These are phyloP conservation scores for Vannuccia rotundouncinata DNA, from an alignment of 2,888 invertebrate species.

Conservation along the genomic window DNA sequence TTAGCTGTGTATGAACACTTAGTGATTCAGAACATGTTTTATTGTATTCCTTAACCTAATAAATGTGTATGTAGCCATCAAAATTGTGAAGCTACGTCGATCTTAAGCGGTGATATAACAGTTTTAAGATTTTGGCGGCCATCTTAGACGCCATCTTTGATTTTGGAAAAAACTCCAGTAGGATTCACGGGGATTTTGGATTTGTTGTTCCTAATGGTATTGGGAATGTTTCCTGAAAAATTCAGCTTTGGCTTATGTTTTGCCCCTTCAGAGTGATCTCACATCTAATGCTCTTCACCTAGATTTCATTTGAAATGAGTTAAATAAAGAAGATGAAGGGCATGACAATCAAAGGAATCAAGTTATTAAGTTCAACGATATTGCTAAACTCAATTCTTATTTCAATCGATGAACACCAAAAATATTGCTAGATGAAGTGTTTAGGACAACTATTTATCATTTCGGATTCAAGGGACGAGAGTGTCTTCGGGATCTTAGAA, in stretches of 20 bases:
- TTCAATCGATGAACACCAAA: no score
- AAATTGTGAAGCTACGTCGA: slow-evolving; percentile 26
- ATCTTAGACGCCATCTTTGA: slow-evolving; percentile 24
- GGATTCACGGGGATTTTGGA: slow-evolving; percentile 26
- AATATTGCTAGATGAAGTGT: no score
- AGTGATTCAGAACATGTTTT: slow-evolving; percentile 21
- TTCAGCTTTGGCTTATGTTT: slow-evolving; percentile 23
- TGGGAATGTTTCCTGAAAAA: slow-evolving; percentile 26
- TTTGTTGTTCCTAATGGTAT: slow-evolving; percentile 19
- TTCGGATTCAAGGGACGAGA: no score
- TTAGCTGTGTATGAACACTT: not conserved
- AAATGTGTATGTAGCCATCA: slow-evolving; percentile 26
- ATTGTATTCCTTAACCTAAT: slow-evolving; percentile 20
- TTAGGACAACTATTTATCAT: no score
- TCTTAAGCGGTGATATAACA: slow-evolving; percentile 26
- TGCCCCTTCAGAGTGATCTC: slow-evolving; percentile 26
- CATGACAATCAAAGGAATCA: no score
- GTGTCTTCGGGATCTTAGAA: no score
- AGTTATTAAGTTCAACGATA: no score
- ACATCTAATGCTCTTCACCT: slow-evolving; percentile 23
- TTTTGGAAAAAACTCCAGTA: slow-evolving; percentile 23
- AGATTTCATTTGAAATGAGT: no score
- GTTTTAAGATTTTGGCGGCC: slow-evolving; percentile 26
- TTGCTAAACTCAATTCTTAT: no score
- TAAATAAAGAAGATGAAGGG: no score